phyloP scores from a whole-genome alignment of 2,888 invertebrate genomes.

The Hemithea aestivaria region DNA sequence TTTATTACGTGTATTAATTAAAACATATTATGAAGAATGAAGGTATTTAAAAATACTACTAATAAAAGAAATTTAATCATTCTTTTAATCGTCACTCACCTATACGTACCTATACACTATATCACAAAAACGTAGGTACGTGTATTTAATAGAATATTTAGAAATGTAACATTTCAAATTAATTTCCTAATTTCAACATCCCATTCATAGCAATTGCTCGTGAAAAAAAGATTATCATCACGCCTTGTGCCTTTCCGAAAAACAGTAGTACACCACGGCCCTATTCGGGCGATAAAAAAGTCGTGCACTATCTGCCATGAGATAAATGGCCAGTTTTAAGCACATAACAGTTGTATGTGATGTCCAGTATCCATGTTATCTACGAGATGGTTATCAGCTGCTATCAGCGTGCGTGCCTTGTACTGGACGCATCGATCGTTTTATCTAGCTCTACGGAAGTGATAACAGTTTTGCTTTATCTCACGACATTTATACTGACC shows the following conservation, averaged over 20 bases:
- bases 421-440: conserved; percentile 43
- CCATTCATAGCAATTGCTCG: too few relatives aligned
- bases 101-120: too few relatives aligned
- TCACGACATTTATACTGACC: conserved; percentile 50
- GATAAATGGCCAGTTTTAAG: conserved; percentile 41
- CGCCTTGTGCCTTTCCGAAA: conserved; percentile 26
- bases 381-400: conserved; percentile 54
- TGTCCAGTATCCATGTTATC: conserved; percentile 50
- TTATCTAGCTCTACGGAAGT: conserved; percentile 38
- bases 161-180: too few relatives aligned
- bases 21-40: too few relatives aligned
- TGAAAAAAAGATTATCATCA: conserved; percentile 20
- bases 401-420: conserved; percentile 59
- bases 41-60: too few relatives aligned
- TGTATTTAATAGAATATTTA: too few relatives aligned
- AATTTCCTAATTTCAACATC: too few relatives aligned
- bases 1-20: too few relatives aligned
- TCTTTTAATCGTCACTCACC: too few relatives aligned
- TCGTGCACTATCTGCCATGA: conserved; percentile 52
- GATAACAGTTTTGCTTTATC: conserved; percentile 42
- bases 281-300: conserved; percentile 39
- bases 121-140: too few relatives aligned
- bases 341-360: conserved; percentile 37
- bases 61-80: too few relatives aligned
- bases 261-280: conserved; percentile 29